Evolutionary conservation across 1,140 invertebrate genomes (phyloP), one percentile per base, ranked within the genome.

Genomic region (Brachionus koreanus): DNA sequence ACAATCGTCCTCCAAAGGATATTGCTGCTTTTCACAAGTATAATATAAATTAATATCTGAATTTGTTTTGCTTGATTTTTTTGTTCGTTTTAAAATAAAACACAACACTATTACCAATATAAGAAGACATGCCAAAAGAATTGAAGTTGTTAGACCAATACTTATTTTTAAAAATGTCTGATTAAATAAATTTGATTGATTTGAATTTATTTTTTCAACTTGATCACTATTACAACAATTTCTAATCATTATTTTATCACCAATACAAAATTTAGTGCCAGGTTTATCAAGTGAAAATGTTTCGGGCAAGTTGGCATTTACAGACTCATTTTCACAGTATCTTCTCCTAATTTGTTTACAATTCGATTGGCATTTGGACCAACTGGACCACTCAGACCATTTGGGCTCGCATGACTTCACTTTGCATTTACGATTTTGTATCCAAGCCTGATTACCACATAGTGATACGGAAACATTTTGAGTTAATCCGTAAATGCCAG

Each of bases 21-120:
- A 33, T 37, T 77, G 75, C 43, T 77, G 75, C 43, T 77, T 77
- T 77, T 77, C 75, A 33, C 75, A 77, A 6, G 75, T 77, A 52
- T 77, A 77, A 25, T 77, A 77, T 23, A 77, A 61, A 61, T 77
- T 77, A n/a, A 61, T n/a, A 29, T 77, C 75, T 37, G 67, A 72
- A 23, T 72, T 37, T 9, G 33, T 42, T 39, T 72, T 72, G 19
- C 5, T 43, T 37, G 16, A 19, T n/a, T 72, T 72, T 23, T 43
- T 72, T 29, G 12, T 37, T 16, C 67, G 12, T 72, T 72, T 72
- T 39, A 72, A 2, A 1, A 72, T 9, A 72, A 72, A 72, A 13
- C 2, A 35, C 19, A 72, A 42, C 5, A 72, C 37, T 35, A 72
- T 23, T 39, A 43, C 19, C 33, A 72, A 23, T 16, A 72, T 39